Evolutionary conservation across 2,113 vertebrate species (phyloP).

Genomic region (Sinocyclocheilus grahami): DNA sequence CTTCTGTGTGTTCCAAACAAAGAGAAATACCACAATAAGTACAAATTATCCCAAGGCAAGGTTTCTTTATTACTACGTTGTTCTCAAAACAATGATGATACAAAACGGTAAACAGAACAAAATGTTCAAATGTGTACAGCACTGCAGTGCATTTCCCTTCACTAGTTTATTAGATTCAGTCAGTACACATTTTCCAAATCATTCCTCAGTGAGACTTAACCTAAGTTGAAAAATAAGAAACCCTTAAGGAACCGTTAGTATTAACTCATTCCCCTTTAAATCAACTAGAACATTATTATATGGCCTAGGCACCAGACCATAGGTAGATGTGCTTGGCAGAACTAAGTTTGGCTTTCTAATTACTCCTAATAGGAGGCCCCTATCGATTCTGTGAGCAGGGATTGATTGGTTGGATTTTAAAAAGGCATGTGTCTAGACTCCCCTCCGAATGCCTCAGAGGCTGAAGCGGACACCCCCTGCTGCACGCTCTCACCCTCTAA

Average conservation of each 20-base stretch:
- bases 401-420: conserved; percentile 45
- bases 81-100: conserved; percentile 16
- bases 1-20: neutral
- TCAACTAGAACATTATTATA: neutral
- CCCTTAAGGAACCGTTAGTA: neutral
- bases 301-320: neutral
- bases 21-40: neutral
- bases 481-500: neutral
- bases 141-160: neutral
- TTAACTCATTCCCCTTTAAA: conserved; percentile 2
- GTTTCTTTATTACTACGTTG: neutral
- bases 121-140: neutral
- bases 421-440: conserved; percentile 28
- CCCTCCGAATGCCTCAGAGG: conserved; percentile 21
- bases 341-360: conserved; percentile 45
- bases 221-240: neutral
- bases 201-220: conserved; percentile 4
- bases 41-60: neutral
- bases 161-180: conserved; percentile 1
- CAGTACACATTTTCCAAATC: neutral
- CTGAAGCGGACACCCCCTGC: conserved; percentile 23
- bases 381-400: conserved; percentile 46
- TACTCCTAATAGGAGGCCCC: conserved; percentile 38
- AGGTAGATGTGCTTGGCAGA: conserved; percentile 1
- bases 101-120: neutral